These are phyloP conservation scores for Amblyteles armatorius DNA, from an alignment of 2,888 invertebrate genomes.

Conservation along the genomic window DNA sequence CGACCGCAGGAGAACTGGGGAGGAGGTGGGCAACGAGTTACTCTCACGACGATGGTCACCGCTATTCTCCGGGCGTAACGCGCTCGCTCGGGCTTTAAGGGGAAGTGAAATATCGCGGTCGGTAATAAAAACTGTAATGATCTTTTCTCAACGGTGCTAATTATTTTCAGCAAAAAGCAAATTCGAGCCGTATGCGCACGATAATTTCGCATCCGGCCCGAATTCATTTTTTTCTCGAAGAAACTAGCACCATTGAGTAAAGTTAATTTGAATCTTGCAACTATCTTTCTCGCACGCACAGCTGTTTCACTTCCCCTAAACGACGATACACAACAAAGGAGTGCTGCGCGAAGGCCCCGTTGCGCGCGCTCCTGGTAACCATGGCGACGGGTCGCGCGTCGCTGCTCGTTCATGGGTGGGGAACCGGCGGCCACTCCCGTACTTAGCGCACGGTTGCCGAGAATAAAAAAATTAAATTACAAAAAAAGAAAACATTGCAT, in stretches of 20 bases:
- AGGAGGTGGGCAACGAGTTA: conserved; percentile 13
- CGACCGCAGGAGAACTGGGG: conserved; percentile 5
- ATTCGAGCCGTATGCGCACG: no score
- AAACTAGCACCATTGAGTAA: no score
- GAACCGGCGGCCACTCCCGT: conserved; percentile 42
- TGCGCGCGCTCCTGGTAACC: conserved; percentile 26
- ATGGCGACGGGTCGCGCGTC: conserved; percentile 31
- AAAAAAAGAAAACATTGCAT: not conserved
- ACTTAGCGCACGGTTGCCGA: not conserved
- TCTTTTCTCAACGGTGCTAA: no score
- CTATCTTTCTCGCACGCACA: no score
- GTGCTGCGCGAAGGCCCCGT: not conserved
- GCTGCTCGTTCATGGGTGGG: conserved; percentile 16
- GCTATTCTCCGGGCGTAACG: conserved; percentile 7
- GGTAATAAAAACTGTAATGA: no score
- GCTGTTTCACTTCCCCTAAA: not conserved
- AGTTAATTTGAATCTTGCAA: no score
- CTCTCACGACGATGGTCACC: not conserved
- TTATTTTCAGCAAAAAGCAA: no score
- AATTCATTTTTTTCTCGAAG: no score
- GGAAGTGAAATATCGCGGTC: no score
- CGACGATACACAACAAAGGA: not conserved
- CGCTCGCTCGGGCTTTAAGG: not conserved
- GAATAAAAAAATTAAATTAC: not conserved
- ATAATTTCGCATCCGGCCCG: no score